Evolutionary conservation across 2,888 invertebrate species (phyloP).

Genomic region (Sericinus montela): DNA sequence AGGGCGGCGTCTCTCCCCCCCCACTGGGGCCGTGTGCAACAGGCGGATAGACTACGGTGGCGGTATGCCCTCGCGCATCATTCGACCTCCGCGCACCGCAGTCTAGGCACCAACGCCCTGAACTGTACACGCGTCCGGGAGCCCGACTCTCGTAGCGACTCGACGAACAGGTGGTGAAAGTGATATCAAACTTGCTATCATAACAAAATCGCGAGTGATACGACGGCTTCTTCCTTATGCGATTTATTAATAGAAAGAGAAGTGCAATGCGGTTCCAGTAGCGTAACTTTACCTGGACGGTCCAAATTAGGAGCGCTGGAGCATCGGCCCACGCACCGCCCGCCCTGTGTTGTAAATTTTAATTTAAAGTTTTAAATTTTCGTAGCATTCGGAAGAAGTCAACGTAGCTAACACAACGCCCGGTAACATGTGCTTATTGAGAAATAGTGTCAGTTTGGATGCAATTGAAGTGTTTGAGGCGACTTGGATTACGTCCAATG

Average conservation of each 20-base stretch:
- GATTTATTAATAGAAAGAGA: slow-evolving; percentile 71
- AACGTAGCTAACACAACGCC: slow-evolving; percentile 44
- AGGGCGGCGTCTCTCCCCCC: slow-evolving; percentile 52
- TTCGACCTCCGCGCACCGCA: slow-evolving; percentile 77
- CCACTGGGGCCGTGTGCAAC: slow-evolving; percentile 79
- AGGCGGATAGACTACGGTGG: slow-evolving; percentile 73
- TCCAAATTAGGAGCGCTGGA: slow-evolving; percentile 78
- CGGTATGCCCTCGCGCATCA: slow-evolving; percentile 70
- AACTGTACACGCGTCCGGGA: slow-evolving; percentile 74
- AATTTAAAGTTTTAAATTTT: slow-evolving; percentile 37
- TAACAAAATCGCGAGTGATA: slow-evolving; percentile 61
- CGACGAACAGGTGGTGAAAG: slow-evolving; percentile 79
- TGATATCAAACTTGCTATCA: slow-evolving; percentile 46
- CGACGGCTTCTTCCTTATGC: slow-evolving; percentile 58
- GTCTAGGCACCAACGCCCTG: slow-evolving; percentile 72
- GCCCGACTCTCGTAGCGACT: slow-evolving; percentile 74
- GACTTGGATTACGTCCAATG: slow-evolving; percentile 69
- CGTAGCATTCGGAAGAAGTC: slow-evolving; percentile 56
- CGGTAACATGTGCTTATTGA: slow-evolving; percentile 36
- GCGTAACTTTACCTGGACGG: slow-evolving; percentile 76
- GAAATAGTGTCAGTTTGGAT: slow-evolving; percentile 62
- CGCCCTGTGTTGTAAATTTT: slow-evolving; percentile 56
- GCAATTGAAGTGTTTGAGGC: slow-evolving; percentile 64
- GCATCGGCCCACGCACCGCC: slow-evolving; percentile 53
- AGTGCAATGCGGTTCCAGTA: slow-evolving; percentile 65